A percentile compares a stretch with the other conserved stretches of the same genome.
These are phyloP conservation scores for Diplodus puntazzo DNA, from an alignment of 2,797 vertebrate species.

Conservation along the genomic window DNA sequence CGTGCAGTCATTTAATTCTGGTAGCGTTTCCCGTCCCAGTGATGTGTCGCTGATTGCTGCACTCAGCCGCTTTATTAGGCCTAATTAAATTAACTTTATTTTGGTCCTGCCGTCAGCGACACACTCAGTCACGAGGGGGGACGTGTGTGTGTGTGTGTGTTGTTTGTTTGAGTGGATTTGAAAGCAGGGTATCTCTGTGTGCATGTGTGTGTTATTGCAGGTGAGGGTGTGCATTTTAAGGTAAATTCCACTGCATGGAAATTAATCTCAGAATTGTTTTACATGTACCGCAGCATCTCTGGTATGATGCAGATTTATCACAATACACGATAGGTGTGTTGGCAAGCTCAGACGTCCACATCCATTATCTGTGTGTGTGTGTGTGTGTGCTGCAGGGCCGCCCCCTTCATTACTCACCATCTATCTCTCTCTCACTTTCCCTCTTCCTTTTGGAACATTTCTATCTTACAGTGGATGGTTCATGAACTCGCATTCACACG, in stretches of 20 bases:
- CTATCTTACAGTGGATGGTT: slow-evolving; percentile 2
- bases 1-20: slow-evolving; percentile 71
- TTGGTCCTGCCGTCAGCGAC: slow-evolving; percentile 69
- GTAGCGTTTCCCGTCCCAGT: slow-evolving; percentile 59
- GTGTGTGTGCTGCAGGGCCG: slow-evolving; percentile 27
- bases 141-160: slow-evolving; percentile 12
- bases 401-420: slow-evolving; percentile 34
- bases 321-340: neutral
- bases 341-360: neutral
- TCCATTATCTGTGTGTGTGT: neutral
- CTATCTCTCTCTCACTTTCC: slow-evolving; percentile 6
- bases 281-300: neutral
- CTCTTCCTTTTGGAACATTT: slow-evolving; percentile 21
- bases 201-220: neutral
- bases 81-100: slow-evolving; percentile 81
- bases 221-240: neutral
- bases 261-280: slow-evolving; percentile 7
- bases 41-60: slow-evolving; percentile 73
- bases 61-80: slow-evolving; percentile 80
- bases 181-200: neutral
- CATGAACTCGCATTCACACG: too few relatives aligned
- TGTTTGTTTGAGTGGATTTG: slow-evolving; percentile 10
- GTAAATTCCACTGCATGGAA: neutral
- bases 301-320: slow-evolving; percentile 19
- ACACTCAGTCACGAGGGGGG: slow-evolving; percentile 49